These are phyloP conservation scores for Corythaixoides concolor DNA, from an alignment of 2,113 vertebrate genomes.

Conservation along the genomic window DNA sequence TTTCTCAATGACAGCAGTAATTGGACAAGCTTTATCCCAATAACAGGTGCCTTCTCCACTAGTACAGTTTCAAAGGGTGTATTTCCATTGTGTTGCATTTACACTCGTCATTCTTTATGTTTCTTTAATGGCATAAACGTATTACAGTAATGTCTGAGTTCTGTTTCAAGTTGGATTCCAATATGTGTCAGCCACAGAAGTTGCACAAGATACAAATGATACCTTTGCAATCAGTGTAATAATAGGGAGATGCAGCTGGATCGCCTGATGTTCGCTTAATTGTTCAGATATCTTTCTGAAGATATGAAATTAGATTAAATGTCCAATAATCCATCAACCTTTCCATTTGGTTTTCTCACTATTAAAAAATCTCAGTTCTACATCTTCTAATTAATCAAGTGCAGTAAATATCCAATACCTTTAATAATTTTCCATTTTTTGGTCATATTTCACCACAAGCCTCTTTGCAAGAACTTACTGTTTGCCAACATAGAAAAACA, in stretches of 20 bases:
- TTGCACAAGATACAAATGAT: background rate
- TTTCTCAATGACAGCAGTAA: background rate
- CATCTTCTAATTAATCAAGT: background rate
- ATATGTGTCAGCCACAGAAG: background rate
- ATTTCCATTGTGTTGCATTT: background rate
- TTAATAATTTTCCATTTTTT: background rate
- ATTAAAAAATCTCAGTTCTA: background rate
- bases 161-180: background rate
- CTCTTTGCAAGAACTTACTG: background rate
- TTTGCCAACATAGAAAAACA: background rate
- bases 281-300: background rate
- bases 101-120: background rate
- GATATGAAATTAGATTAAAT: background rate
- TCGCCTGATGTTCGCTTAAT: background rate
- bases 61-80: background rate
- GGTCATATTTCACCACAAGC: background rate
- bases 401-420: background rate
- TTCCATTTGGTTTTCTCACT: background rate
- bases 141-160: background rate
- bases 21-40: background rate
- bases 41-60: background rate
- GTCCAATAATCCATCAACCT: accelerated
- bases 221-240: accelerated
- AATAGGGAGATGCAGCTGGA: background rate
- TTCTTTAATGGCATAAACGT: background rate